These are phyloP conservation scores for Latrodectus hesperus DNA, from an alignment of 2,888 invertebrate genomes.

Conservation along the genomic window DNA sequence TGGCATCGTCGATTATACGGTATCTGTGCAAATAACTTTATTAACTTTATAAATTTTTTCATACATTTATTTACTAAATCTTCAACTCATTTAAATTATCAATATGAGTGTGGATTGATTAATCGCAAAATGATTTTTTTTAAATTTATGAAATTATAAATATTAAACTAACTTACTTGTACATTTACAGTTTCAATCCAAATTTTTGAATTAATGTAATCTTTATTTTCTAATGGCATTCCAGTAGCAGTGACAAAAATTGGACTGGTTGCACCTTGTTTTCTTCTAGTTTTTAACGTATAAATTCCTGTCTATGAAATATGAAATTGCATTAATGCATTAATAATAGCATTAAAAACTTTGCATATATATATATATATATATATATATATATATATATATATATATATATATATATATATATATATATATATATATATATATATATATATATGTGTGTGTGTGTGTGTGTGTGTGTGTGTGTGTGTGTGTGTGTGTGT, in stretches of 20 bases:
- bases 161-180: conserved; percentile 15
- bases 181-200: conserved; percentile 26
- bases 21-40: no score
- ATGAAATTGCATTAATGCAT: not conserved
- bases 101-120: no score
- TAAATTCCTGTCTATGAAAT: conserved; percentile 34
- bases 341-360: not conserved
- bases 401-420: not conserved
- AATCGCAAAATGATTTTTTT: no score
- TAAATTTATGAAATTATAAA: no score
- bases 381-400: not conserved
- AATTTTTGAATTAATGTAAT: conserved; percentile 14
- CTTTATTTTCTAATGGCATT: not conserved
- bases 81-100: no score
- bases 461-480: no score
- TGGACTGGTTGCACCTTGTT: conserved; percentile 10
- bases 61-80: no score
- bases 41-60: no score
- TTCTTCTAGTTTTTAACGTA: conserved; percentile 29
- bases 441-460: no score
- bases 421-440: no score
- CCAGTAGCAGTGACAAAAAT: conserved; percentile 36
- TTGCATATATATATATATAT: not conserved
- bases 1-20: no score
- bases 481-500: no score